Conservation (phyloP, 2,797 vertebrate species). For the Hafferia zeledoni region DNA sequence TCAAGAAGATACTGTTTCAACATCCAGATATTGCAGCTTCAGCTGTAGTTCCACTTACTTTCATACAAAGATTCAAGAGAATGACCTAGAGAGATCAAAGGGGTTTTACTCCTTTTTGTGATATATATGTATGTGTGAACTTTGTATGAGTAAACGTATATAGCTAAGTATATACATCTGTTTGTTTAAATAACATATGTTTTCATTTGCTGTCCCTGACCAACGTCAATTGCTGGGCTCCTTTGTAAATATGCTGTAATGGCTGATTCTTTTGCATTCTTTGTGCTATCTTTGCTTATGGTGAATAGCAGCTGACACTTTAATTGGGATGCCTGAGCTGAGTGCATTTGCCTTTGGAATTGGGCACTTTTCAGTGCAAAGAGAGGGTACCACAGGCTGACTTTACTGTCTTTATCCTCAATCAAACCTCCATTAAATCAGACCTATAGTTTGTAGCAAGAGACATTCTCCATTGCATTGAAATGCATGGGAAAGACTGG, state of each 20-base stretch:
- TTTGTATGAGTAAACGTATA: not conserved
- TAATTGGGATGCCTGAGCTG: slow-evolving; percentile 31
- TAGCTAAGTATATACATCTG: not conserved
- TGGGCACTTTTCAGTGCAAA: slow-evolving; percentile 20
- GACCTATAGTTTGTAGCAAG: not conserved
- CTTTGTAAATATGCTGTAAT: not conserved
- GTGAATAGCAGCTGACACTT: slow-evolving; percentile 21
- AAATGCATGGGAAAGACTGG: slow-evolving; percentile 30
- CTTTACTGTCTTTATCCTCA: slow-evolving; percentile 19
- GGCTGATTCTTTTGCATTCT: not conserved
- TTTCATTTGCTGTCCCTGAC: not conserved
- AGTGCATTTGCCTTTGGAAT: slow-evolving; percentile 30
- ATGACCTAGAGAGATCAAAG: not conserved
- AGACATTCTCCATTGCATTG: not conserved
- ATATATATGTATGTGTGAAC: not conserved
- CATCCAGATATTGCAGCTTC: not conserved
- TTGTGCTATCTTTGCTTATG: not conserved
- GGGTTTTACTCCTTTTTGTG: not conserved
- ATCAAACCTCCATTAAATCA: slow-evolving; percentile 53
- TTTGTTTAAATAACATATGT: not conserved
- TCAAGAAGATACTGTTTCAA: not conserved
- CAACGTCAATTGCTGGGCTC: not conserved
- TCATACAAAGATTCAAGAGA: not conserved
- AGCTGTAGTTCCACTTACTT: not conserved
- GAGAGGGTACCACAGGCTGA: slow-evolving; percentile 15